phyloP scores from a whole-genome alignment of 2,113 vertebrate species.

The Myotis davidii region DNA sequence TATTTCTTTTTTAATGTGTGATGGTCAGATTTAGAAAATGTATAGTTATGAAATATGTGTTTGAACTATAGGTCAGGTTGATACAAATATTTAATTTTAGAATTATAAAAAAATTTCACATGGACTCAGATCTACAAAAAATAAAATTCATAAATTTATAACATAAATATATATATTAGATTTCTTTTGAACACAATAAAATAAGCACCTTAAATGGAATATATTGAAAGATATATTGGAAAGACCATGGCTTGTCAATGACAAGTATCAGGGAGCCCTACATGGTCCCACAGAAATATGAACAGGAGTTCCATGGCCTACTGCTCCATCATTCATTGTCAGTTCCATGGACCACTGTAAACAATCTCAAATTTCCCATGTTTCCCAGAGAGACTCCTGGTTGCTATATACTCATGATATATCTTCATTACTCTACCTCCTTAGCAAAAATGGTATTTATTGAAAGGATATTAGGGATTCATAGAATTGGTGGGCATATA shows the following conservation, averaged over 20 bases:
- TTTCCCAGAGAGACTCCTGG: neutral
- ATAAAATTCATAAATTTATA: neutral
- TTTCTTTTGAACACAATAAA: neutral
- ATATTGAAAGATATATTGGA: neutral
- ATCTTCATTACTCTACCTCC: neutral
- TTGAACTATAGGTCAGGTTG: neutral
- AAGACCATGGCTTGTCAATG: neutral
- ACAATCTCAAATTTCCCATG: neutral
- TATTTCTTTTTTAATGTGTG: neutral
- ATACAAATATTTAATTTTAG: neutral
- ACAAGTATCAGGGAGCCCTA: neutral
- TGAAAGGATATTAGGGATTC: neutral
- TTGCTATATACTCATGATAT: neutral
- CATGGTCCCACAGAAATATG: neutral
- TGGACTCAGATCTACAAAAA: neutral
- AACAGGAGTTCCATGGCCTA: neutral
- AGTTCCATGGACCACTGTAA: neutral
- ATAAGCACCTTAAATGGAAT: neutral
- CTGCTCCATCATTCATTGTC: neutral
- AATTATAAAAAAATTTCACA: neutral
- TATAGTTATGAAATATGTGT: neutral
- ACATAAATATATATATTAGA: neutral
- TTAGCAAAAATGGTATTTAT: neutral
- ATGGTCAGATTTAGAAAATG: slow-evolving; percentile 37
- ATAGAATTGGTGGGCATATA: neutral